Evolutionary conservation across 2,113 vertebrate species (phyloP).

Genomic region (Lonchura striata): DNA sequence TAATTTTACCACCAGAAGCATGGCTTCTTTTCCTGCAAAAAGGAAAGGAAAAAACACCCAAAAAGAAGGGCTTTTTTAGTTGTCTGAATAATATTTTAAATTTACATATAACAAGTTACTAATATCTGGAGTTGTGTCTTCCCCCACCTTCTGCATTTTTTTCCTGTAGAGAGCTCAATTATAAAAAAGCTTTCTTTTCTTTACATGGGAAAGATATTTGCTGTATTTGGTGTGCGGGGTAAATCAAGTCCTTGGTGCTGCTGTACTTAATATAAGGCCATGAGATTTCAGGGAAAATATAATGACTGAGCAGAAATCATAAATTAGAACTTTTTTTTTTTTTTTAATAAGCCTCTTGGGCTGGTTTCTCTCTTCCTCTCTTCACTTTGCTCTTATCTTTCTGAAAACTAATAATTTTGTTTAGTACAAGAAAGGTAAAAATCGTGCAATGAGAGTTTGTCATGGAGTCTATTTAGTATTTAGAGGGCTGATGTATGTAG

Average conservation of each 20-base stretch:
- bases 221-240: not conserved
- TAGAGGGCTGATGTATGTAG: not conserved
- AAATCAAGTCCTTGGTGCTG: not conserved
- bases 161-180: not conserved
- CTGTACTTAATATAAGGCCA: not conserved
- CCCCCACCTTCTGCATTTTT: not conserved
- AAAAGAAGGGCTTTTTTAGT: not conserved
- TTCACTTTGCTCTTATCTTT: not conserved
- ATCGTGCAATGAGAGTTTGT: not conserved
- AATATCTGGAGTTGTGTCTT: not conserved
- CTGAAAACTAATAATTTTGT: not conserved
- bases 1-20: not conserved
- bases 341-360: not conserved
- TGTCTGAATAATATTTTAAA: not conserved
- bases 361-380: not conserved
- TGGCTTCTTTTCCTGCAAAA: not conserved
- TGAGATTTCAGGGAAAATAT: not conserved
- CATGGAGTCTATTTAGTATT: not conserved
- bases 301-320: conserved; percentile 2
- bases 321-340: not conserved
- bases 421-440: not conserved
- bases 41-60: not conserved
- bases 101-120: not conserved
- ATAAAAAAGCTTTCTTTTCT: not conserved
- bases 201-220: not conserved